phyloP scores from a whole-genome alignment of 2,113 vertebrate genomes.

The Acinonyx jubatus region DNA sequence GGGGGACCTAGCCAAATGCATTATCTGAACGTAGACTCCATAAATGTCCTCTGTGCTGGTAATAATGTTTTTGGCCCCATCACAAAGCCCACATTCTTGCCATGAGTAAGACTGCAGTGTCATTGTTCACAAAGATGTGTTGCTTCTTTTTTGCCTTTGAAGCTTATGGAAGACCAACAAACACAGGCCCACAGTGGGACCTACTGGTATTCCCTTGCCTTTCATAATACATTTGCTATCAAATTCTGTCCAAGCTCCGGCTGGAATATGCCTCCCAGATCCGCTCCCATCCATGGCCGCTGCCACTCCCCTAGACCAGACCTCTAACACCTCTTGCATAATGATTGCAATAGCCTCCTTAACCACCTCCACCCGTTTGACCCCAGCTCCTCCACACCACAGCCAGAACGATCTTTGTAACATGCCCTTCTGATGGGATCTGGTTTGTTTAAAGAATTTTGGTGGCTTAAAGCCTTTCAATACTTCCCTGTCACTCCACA shows the following conservation, averaged over 20 bases:
- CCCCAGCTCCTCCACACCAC: neutral
- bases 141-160: neutral
- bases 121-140: neutral
- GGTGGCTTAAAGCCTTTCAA: neutral
- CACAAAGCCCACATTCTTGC: constrained; percentile 46
- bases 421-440: neutral
- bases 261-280: neutral
- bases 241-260: neutral
- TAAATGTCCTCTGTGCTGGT: constrained; percentile 35
- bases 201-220: neutral
- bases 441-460: constrained; percentile 31
- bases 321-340: neutral
- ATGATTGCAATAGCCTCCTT: neutral
- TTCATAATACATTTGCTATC: neutral
- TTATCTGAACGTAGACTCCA: neutral
- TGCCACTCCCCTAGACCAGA: neutral
- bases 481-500: neutral
- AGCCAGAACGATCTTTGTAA: neutral
- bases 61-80: constrained; percentile 36
- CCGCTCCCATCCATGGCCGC: neutral
- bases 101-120: constrained; percentile 19
- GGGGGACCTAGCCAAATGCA: constrained; percentile 14
- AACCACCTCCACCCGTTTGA: neutral
- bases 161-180: neutral
- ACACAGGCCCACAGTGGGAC: neutral